Evolutionary conservation across 2,113 vertebrate genomes (phyloP).

Genomic region (Prietella phreatophila): DNA sequence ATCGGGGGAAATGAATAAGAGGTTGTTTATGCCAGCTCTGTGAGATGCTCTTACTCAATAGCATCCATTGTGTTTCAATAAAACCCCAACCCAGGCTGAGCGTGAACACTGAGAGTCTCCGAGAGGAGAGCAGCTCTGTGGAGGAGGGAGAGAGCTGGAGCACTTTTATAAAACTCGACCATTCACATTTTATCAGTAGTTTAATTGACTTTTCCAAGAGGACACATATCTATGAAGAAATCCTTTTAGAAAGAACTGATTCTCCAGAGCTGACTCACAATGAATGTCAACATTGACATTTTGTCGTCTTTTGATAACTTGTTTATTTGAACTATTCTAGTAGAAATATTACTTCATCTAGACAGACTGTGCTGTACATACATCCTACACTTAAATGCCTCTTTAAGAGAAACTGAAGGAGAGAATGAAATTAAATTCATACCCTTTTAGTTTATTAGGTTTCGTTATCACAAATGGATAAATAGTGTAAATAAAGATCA

Average conservation of each 20-base stretch:
- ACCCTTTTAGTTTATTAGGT: not conserved
- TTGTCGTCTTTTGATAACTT: too few species aligned
- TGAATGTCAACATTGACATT: not conserved
- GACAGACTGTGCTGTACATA: not conserved
- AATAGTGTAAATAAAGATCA: not conserved
- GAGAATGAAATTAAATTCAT: not conserved
- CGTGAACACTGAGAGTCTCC: constrained; percentile 34
- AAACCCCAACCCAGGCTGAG: constrained; percentile 23
- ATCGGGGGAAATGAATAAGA: constrained; percentile 20
- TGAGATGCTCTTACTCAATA: constrained; percentile 45
- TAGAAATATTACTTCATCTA: not conserved
- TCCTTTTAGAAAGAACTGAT: not conserved
- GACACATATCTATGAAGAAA: not conserved
- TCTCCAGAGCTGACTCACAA: not conserved
- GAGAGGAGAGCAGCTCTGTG: constrained; percentile 1
- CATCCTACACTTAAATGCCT: not conserved
- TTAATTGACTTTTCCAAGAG: not conserved
- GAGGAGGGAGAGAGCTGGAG: not conserved
- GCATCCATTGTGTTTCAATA: constrained; percentile 44
- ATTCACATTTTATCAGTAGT: constrained; percentile 6
- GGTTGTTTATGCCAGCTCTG: constrained; percentile 34
- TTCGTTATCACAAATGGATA: not conserved
- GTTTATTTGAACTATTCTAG: not conserved
- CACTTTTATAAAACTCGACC: constrained; percentile 18
- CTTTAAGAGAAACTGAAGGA: not conserved